Evolutionary conservation across 2,797 vertebrate genomes (phyloP).

Genomic region (Chloroceryle inda): DNA sequence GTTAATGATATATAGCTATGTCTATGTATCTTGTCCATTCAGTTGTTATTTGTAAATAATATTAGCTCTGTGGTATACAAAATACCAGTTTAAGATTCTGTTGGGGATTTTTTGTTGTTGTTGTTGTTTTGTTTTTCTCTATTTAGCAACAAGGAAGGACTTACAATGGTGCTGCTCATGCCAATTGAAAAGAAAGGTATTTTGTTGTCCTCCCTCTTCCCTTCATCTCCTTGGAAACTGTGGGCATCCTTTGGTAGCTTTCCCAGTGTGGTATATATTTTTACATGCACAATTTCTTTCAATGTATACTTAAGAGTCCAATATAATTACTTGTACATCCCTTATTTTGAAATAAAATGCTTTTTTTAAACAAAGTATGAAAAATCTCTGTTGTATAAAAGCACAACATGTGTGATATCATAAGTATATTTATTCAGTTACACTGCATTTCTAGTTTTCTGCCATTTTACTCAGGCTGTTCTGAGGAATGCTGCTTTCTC

Average conservation of each 20-base stretch:
- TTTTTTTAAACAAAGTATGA: not conserved
- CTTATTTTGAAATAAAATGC: not conserved
- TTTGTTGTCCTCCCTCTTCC: slow-evolving; percentile 26
- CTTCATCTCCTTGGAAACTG: slow-evolving; percentile 68
- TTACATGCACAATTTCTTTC: not conserved
- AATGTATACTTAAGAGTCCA: not conserved
- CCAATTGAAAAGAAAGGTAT: not conserved
- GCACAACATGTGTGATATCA: not conserved
- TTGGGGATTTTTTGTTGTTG: not conserved
- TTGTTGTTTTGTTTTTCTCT: not conserved
- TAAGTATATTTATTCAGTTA: not conserved
- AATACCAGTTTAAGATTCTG: not conserved
- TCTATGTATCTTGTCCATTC: not conserved
- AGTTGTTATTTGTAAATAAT: not conserved
- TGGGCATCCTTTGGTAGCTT: slow-evolving; percentile 26
- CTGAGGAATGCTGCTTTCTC: not conserved
- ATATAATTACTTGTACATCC: not conserved
- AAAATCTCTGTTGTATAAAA: not conserved
- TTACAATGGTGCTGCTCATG: slow-evolving; percentile 21
- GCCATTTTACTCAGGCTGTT: slow-evolving; percentile 26
- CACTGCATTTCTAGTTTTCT: not conserved
- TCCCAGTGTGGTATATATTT: not conserved
- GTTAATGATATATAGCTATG: not conserved
- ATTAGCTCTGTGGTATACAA: not conserved
- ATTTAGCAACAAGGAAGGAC: slow-evolving; percentile 23